Percentiles rank a stretch among this genome's conserved stretches.
phyloP scores from a whole-genome alignment of 2,797 vertebrate species.

The Tadarida brasiliensis region DNA sequence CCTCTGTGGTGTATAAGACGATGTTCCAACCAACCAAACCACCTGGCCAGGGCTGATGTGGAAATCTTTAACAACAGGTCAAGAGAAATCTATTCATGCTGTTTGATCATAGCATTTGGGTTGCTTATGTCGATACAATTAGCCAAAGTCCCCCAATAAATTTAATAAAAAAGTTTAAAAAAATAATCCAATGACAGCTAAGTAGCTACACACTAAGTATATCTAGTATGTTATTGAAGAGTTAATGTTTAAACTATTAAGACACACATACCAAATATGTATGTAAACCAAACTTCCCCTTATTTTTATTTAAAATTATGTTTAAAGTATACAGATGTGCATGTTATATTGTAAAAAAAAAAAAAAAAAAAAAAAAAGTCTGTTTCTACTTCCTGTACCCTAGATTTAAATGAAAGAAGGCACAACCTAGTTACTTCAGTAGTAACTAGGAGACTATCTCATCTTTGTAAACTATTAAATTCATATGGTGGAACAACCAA shows the following conservation, averaged over 20 bases:
- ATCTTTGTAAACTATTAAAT: constrained; percentile 36
- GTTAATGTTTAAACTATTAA: constrained; percentile 27
- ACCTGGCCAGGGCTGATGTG: neutral
- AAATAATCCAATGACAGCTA: neutral
- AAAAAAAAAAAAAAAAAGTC: neutral
- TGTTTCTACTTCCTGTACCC: neutral
- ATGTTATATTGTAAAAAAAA: neutral
- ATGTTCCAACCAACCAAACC: neutral
- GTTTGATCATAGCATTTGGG: neutral
- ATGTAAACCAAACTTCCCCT: neutral
- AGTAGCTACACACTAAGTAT: neutral
- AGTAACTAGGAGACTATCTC: neutral
- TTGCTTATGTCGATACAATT: neutral
- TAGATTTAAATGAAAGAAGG: constrained; percentile 19
- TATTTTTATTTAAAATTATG: constrained; percentile 59
- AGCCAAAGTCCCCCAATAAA: no score
- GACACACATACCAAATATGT: neutral
- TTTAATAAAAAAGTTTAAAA: no score
- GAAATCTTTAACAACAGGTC: neutral
- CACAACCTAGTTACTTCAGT: neutral
- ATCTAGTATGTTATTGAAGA: neutral
- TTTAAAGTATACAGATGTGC: neutral
- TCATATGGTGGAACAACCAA: neutral
- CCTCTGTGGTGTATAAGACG: neutral
- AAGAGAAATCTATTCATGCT: neutral